A percentile compares a stretch with the other conserved stretches of the same genome.
Conservation (phyloP, 2,888 invertebrate species). For the Aplocera efformata region DNA sequence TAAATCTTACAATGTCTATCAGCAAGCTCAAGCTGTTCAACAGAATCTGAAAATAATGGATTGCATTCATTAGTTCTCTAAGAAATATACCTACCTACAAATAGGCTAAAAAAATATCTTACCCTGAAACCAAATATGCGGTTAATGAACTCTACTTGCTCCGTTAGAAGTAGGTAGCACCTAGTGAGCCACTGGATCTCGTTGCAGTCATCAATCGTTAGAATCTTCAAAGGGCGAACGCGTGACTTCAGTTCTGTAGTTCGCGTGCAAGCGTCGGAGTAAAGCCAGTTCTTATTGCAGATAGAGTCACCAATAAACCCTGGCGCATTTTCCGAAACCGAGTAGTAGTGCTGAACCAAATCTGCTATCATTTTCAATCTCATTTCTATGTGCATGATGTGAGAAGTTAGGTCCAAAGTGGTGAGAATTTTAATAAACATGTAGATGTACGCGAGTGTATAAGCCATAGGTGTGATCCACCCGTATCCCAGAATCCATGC, state of each 20-base stretch:
- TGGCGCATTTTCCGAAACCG: conserved; percentile 22
- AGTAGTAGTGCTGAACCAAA: conserved; percentile 39
- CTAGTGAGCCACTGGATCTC: conserved; percentile 44
- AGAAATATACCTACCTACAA: no score
- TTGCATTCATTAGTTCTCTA: neutral
- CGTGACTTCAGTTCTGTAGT: conserved; percentile 9
- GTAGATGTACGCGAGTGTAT: conserved; percentile 46
- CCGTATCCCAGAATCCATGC: conserved; percentile 50
- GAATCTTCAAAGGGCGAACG: conserved; percentile 14
- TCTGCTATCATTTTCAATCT: conserved; percentile 49
- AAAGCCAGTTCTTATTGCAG: conserved; percentile 44
- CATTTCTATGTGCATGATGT: conserved; percentile 50
- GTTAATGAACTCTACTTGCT: conserved; percentile 59
- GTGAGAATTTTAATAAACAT: conserved; percentile 59
- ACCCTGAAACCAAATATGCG: conserved; percentile 62
- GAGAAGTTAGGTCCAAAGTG: conserved; percentile 51
- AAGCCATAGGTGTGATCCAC: conserved; percentile 36
- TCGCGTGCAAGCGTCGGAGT: conserved; percentile 17
- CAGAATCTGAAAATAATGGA: conserved; percentile 49
- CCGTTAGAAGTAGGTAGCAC: conserved; percentile 56
- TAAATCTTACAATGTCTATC: conserved; percentile 57
- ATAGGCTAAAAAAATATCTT: conserved; percentile 29
- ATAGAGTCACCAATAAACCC: conserved; percentile 32
- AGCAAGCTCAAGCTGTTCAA: conserved; percentile 56
- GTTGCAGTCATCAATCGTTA: conserved; percentile 19